Evolutionary conservation across 1,140 invertebrate genomes (phyloP), one percentile per base, ranked within the genome.

Genomic region (Magallana angulata): DNA sequence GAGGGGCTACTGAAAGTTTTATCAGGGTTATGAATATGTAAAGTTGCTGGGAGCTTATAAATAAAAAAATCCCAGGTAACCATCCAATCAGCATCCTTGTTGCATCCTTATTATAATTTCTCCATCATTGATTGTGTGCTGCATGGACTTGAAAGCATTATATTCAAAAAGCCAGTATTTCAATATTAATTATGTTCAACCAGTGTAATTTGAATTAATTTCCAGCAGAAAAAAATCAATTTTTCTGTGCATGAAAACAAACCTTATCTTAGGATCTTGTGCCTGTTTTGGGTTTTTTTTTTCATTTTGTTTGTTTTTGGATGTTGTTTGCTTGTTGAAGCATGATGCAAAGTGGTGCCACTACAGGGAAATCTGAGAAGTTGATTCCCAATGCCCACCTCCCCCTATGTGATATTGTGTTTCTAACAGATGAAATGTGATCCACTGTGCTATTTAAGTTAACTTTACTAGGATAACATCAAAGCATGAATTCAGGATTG

Each of bases 201-300:
- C 14, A 30, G 18, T 76, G 68, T 30, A 48, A 12, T 76, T 18
- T 76, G 12, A 76, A 12, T 71, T 71, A 30, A 71, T 76, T 76
- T 36, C 24, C 36, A 36, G 68, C 64, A 36, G 24, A 76, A 76
- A 76, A 76, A 76, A 62, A 76, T 76, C 68, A 76, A 71, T 71
- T 71, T 71, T 48, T 7, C 64, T 7, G 36, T 76, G 68, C 11
- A 12, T 1, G 36, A 76, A 76, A 76, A 76, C 24, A 76, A 12
- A 36, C 30, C 8, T 76, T 76, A 30, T 76, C 12, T 76, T 12
- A 76, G 60, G 68, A 76, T 48, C 36, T 48, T 48, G 2, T 48
- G 1, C 5, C 36, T 48, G 1, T 2, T 48, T 48, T 48, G 24
- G 24, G 2, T 48, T 48, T 48, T 48, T 48, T 48, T 48, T 48